Evolutionary conservation across 2,888 invertebrate species (phyloP), one percentile per base, ranked within the genome.

Genomic region (Pseudolycoriella hygida): DNA sequence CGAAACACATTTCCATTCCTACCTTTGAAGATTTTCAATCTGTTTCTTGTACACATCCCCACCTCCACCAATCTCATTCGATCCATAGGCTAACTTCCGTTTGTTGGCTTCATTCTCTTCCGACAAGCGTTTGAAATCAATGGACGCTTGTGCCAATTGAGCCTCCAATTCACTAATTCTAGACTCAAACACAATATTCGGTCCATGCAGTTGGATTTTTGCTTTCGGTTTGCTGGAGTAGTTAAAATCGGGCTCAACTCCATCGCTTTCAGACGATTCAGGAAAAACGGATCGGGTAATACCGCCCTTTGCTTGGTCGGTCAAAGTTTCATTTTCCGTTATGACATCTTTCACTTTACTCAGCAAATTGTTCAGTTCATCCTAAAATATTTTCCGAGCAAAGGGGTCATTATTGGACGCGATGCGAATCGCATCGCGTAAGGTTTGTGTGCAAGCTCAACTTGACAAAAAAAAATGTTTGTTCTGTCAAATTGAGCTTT

Each of bases 321-420:
- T 84, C 0, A 87, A 65, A 44, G 77, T 73, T 55, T 86, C 85
- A 55, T 87, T 88, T 65, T 88, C 87, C 8, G 80, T 78, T 50
- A 87, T 82, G 12, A 87, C 84, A 60, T 86, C 86, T 59, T 83
- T 82, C 3, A 88, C 86, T 68, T 86, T 86, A 1, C 78, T 77
- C 12, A 87, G 66, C 14, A 87, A 68, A 55, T 77, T 78, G 51
- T 80, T 75, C 6, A 88, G 62, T 60, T 87, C 86, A 43, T 80
- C 82, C 76, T 79, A 53, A 30, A 30, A 30, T 30, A 30, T 30
- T 10, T 30, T 30, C 11, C 8, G 30, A 11, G 11, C 6, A 10
- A 30, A 30, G 11, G 11, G 6, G 6, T 30, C 30, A 30, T 30
- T 11, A 30, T 10, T 30, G 30, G 8, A 30, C n/a, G n/a, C n/a